Percentiles rank a stretch among this genome's conserved stretches.
phyloP scores from a whole-genome alignment of 2,888 invertebrate species.

The Acrobasis suavella region DNA sequence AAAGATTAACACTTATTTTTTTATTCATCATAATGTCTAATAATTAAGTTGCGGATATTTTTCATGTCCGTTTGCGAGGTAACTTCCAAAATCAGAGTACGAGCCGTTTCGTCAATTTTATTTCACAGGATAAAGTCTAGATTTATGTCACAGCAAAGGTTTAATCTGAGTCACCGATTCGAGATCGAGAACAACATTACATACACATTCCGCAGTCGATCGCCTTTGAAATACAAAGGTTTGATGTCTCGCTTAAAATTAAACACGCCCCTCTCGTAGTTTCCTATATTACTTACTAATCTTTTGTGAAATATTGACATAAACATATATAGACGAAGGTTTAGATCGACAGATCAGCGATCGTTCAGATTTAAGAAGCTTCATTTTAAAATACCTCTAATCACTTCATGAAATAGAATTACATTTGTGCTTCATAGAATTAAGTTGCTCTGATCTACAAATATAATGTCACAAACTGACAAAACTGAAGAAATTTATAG shows the following conservation, averaged over 20 bases:
- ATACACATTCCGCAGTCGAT: constrained; percentile 47
- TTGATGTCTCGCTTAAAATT: constrained; percentile 50
- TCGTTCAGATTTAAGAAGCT: too few relatives aligned
- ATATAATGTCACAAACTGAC: background rate
- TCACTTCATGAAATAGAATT: too few relatives aligned
- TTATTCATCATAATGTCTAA: too few relatives aligned
- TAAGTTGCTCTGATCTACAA: too few relatives aligned
- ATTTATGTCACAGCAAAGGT: background rate
- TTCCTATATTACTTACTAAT: constrained; percentile 57
- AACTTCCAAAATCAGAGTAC: background rate
- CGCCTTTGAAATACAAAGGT: constrained; percentile 57
- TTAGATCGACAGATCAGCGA: too few relatives aligned
- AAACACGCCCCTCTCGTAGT: constrained; percentile 43
- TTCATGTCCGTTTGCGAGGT: background rate
- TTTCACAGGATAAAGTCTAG: background rate
- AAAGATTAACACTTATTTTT: too few relatives aligned
- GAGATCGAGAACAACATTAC: constrained; percentile 44
- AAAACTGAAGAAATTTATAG: background rate
- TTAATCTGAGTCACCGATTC: constrained; percentile 27
- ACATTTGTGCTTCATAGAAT: too few relatives aligned
- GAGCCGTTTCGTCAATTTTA: background rate
- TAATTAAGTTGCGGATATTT: background rate
- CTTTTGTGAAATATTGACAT: constrained; percentile 22
- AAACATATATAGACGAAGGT: too few relatives aligned
- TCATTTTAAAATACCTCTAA: too few relatives aligned